phyloP scores from a whole-genome alignment of 2,113 vertebrate genomes.

The Peromyscus leucopus region DNA sequence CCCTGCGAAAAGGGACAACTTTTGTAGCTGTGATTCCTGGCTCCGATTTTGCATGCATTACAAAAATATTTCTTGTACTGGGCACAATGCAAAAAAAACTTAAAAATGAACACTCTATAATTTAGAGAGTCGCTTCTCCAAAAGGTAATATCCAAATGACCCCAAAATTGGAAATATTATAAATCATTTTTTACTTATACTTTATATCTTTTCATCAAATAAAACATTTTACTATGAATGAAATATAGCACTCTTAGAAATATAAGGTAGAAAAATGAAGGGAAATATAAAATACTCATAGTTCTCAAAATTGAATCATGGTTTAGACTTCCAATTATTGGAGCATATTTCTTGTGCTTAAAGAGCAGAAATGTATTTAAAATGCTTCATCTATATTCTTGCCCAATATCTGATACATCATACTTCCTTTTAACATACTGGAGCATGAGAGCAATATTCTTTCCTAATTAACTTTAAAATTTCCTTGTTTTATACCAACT shows the following conservation, averaged over 20 bases:
- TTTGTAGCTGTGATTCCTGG: not conserved
- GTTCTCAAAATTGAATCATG: constrained; percentile 11
- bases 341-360: not conserved
- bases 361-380: not conserved
- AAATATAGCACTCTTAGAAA: not conserved
- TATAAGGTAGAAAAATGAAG: constrained; percentile 6
- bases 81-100: not conserved
- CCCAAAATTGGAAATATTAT: not conserved
- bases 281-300: not conserved
- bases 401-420: not conserved
- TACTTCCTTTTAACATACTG: not conserved
- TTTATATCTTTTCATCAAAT: not conserved
- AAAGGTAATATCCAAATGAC: not conserved
- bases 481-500: constrained; percentile 1
- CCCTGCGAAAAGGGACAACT: not conserved
- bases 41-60: not conserved
- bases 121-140: not conserved
- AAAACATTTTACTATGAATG: not conserved
- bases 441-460: not conserved
- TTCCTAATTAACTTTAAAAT: constrained; percentile 27
- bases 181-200: not conserved
- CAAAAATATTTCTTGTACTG: not conserved
- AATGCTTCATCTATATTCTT: not conserved
- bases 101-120: not conserved
- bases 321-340: not conserved